Evolutionary conservation across 1,140 invertebrate genomes (phyloP).

Genomic region (Laupala kohalensis): DNA sequence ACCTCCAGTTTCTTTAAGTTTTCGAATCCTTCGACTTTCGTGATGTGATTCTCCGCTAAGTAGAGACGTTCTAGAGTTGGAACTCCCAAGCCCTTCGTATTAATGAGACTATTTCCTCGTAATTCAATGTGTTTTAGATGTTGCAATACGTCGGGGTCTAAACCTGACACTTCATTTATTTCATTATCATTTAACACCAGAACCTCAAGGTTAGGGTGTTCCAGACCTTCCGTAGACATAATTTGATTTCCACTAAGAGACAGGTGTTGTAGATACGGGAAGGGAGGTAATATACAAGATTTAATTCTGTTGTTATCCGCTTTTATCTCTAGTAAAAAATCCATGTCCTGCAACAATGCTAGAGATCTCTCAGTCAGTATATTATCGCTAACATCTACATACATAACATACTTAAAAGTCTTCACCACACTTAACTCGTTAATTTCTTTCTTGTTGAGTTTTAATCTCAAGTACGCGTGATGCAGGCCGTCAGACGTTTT

Average conservation of each 20-base stretch:
- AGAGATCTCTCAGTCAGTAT: conserved; percentile 30
- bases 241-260: conserved; percentile 35
- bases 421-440: conserved; percentile 32
- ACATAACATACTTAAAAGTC: conserved; percentile 35
- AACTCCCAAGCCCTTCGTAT: conserved; percentile 29
- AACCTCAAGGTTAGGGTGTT: conserved; percentile 34
- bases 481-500: background rate
- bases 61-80: conserved; percentile 33
- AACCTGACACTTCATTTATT: conserved; percentile 21
- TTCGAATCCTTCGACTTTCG: conserved; percentile 27
- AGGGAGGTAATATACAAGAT: conserved; percentile 30
- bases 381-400: conserved; percentile 37
- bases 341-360: conserved; percentile 31
- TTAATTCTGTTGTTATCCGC: conserved; percentile 16
- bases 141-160: conserved; percentile 23
- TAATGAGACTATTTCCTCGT: conserved; percentile 32
- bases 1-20: conserved; percentile 32
- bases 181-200: conserved; percentile 25
- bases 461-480: background rate
- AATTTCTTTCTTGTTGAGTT: conserved; percentile 17
- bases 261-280: conserved; percentile 38
- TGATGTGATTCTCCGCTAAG: conserved; percentile 32
- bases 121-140: conserved; percentile 32
- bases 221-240: conserved; percentile 30
- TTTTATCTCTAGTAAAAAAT: conserved; percentile 34